Evolutionary conservation across 2,888 invertebrate species (phyloP).

Genomic region (Odontothrips loti): DNA sequence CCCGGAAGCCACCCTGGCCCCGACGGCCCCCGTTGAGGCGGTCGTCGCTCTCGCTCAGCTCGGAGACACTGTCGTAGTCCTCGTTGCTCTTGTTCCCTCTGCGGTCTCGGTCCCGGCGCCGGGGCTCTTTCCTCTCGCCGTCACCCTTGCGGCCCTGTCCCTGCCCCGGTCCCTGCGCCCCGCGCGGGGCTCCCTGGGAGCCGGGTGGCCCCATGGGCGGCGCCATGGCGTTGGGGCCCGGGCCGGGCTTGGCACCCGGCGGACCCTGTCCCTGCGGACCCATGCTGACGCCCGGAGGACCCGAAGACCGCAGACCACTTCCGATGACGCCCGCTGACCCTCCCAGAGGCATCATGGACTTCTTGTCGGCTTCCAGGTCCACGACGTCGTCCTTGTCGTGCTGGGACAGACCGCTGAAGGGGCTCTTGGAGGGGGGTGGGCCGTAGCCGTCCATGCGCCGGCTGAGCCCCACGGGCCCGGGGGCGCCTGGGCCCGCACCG

Average conservation of each 20-base stretch:
- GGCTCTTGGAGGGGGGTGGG: conserved; percentile 74
- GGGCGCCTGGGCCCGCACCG: conserved; percentile 41
- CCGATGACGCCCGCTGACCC: not conserved
- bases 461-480: conserved; percentile 46
- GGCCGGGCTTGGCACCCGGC: conserved; percentile 13
- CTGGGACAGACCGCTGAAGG: conserved; percentile 52
- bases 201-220: conserved; percentile 36
- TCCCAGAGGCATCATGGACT: not conserved
- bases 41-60: conserved; percentile 8
- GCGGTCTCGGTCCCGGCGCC: conserved; percentile 20
- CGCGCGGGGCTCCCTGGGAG: conserved; percentile 35
- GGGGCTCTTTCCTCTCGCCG: conserved; percentile 28
- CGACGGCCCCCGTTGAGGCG: not conserved
- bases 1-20: not conserved
- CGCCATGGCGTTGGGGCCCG: not conserved
- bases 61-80: conserved; percentile 29
- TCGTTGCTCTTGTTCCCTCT: conserved; percentile 22
- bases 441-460: conserved; percentile 70
- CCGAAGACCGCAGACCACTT: not conserved
- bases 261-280: conserved; percentile 11
- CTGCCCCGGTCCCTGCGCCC: conserved; percentile 29
- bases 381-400: conserved; percentile 34
- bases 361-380: conserved; percentile 3
- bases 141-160: conserved; percentile 22
- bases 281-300: conserved; percentile 29